Evolutionary conservation across 2,888 invertebrate species (phyloP).

Genomic region (Coecobrya sp.): DNA sequence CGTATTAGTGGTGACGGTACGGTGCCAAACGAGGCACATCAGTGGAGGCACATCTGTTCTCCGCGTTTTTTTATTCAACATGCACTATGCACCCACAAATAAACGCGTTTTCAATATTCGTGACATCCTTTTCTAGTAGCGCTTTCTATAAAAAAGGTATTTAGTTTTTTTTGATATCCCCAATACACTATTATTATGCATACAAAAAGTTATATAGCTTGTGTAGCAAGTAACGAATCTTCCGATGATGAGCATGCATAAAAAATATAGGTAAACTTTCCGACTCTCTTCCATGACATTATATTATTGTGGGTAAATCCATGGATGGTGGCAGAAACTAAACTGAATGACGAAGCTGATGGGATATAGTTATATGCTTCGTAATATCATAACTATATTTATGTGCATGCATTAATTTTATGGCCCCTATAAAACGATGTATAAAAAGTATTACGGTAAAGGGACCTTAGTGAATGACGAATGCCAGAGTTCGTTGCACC

Average conservation of each 20-base stretch:
- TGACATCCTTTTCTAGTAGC: constrained; percentile 25
- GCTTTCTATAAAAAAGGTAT: constrained; percentile 25
- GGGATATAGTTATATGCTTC: constrained; percentile 8
- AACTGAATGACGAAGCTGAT: constrained; percentile 15
- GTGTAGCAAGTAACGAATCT: constrained; percentile 10
- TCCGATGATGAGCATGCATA: constrained; percentile 35
- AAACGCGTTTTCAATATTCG: constrained; percentile 7
- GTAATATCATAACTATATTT: constrained; percentile 41
- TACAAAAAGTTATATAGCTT: background rate
- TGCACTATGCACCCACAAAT: background rate
- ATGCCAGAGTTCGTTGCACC: constrained; percentile 85
- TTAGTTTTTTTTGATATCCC: constrained; percentile 16
- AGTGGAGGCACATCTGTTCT: background rate
- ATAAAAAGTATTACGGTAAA: constrained; percentile 79
- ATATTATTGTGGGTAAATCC: constrained; percentile 68
- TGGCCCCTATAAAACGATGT: constrained; percentile 77
- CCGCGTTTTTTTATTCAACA: background rate
- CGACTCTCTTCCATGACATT: constrained; percentile 54
- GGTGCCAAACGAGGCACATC: background rate
- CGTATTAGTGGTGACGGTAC: background rate
- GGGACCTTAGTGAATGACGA: constrained; percentile 81
- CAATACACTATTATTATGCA: constrained; percentile 25
- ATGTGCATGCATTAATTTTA: constrained; percentile 76
- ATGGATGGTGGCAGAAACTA: constrained; percentile 28
- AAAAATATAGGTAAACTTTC: constrained; percentile 65